These are phyloP conservation scores for Tachuris rubrigastra DNA, from an alignment of 2,113 vertebrate species.

Conservation along the genomic window DNA sequence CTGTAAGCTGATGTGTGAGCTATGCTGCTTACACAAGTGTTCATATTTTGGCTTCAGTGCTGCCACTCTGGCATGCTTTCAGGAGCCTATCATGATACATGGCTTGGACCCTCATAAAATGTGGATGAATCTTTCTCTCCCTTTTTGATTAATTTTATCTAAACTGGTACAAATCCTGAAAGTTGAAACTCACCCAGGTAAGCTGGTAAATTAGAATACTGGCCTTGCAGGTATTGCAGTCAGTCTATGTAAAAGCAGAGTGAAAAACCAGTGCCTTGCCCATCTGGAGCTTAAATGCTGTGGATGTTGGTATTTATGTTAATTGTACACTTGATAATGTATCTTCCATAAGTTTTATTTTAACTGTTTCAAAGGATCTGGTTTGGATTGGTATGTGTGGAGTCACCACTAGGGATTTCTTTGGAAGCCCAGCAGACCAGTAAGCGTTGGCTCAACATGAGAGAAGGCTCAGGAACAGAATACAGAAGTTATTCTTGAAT, in stretches of 20 bases:
- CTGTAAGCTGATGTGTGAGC: background rate
- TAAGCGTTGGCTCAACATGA: background rate
- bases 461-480: background rate
- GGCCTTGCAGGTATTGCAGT: background rate
- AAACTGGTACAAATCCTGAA: background rate
- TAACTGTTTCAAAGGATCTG: background rate
- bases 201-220: background rate
- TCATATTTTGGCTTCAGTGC: background rate
- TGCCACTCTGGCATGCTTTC: background rate
- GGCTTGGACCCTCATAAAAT: background rate
- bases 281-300: background rate
- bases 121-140: background rate
- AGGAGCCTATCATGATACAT: background rate
- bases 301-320: background rate
- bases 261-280: background rate
- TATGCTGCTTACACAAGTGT: background rate
- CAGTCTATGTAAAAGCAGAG: background rate
- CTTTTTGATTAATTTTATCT: background rate
- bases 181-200: background rate
- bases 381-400: background rate
- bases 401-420: background rate
- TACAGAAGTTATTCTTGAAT: background rate
- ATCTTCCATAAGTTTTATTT: background rate
- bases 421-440: background rate
- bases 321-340: background rate